A percentile compares a stretch with the other conserved stretches of the same genome.
Evolutionary conservation across 2,113 vertebrate species (phyloP).

Genomic region (Ploceus nigricollis): DNA sequence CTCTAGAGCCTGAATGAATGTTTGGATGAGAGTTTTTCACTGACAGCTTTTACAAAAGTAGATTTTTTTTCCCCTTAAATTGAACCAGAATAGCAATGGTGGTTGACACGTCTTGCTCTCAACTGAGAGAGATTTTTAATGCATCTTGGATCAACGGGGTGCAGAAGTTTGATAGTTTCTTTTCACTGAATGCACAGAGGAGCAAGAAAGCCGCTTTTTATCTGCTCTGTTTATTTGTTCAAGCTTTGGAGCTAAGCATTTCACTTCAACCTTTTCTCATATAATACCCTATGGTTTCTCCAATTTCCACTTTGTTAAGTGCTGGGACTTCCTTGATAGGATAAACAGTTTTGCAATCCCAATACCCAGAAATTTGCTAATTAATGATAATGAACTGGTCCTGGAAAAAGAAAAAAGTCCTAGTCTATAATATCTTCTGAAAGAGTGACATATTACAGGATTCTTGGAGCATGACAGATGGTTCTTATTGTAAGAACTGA

Average conservation of each 20-base stretch:
- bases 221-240: constrained; percentile 24
- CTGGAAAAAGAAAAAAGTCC: fast-evolving
- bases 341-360: neutral
- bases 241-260: neutral
- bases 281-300: neutral
- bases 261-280: neutral
- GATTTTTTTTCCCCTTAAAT: neutral
- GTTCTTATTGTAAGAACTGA: neutral
- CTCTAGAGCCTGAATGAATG: neutral
- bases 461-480: neutral
- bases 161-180: constrained; percentile 54
- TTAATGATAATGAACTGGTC: neutral
- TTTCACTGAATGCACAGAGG: constrained; percentile 45
- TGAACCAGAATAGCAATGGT: neutral
- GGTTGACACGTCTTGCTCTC: constrained; percentile 18
- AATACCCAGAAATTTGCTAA: neutral
- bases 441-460: neutral
- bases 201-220: constrained; percentile 8
- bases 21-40: neutral
- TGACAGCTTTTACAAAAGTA: constrained; percentile 38
- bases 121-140: constrained; percentile 36
- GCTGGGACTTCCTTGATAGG: neutral
- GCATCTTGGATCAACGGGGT: constrained; percentile 16
- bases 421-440: neutral
- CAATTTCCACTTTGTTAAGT: neutral